These are phyloP conservation scores for Hololepta plana DNA, from an alignment of 2,888 invertebrate species.

Conservation along the genomic window DNA sequence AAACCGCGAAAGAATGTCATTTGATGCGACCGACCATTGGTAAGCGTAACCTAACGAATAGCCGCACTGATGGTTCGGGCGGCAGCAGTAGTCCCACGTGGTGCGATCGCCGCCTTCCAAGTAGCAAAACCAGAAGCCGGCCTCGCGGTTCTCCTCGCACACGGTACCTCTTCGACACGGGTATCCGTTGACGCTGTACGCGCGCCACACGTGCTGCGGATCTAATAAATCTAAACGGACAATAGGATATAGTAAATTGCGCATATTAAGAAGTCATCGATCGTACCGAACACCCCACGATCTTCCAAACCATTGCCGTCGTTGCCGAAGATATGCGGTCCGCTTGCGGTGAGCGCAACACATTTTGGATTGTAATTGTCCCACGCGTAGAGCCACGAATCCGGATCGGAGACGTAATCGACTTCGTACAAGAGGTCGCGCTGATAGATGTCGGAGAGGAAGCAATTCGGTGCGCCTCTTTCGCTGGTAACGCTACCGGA, in stretches of 20 bases:
- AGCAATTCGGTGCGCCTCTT: constrained; percentile 39
- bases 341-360: constrained; percentile 11
- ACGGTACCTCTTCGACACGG: constrained; percentile 48
- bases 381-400: constrained; percentile 61
- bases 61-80: constrained; percentile 66
- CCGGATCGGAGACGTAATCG: constrained; percentile 50
- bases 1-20: constrained; percentile 2
- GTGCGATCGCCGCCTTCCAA: constrained; percentile 50
- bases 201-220: constrained; percentile 51
- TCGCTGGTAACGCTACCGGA: no score
- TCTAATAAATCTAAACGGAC: constrained; percentile 20
- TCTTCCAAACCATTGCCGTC: constrained; percentile 1
- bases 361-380: constrained; percentile 62
- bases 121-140: constrained; percentile 73
- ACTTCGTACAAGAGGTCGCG: constrained; percentile 54
- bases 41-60: constrained; percentile 66
- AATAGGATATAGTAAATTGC: constrained; percentile 9
- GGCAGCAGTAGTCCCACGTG: constrained; percentile 76
- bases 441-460: constrained; percentile 59
- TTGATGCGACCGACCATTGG: constrained; percentile 45
- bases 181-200: constrained; percentile 66
- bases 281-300: constrained; percentile 4
- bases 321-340: background rate
- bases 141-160: constrained; percentile 54
- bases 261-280: constrained; percentile 16